A percentile compares a stretch with the other conserved stretches of the same genome.
Conservation (phyloP, 2,888 invertebrate genomes). For the Lochmaea crataegi region DNA sequence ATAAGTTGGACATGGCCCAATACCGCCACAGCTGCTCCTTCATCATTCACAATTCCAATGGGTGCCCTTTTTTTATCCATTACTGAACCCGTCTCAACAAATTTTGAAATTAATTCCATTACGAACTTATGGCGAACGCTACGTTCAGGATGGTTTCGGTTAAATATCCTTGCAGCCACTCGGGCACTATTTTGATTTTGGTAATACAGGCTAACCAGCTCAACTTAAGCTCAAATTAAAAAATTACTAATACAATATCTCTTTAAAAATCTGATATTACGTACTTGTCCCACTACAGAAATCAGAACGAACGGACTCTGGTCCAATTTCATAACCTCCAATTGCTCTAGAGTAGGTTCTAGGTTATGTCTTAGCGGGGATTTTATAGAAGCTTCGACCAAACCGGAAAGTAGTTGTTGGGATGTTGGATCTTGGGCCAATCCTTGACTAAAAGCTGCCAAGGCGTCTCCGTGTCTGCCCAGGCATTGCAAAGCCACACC, state of each 20-base stretch:
- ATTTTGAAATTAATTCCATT: too few relatives aligned
- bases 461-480: constrained; percentile 92
- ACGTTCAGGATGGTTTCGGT: too few relatives aligned
- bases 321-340: constrained; percentile 93
- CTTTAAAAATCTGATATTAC: neutral
- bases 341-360: constrained; percentile 91
- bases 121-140: too few relatives aligned
- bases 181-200: too few relatives aligned
- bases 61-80: too few relatives aligned
- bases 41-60: too few relatives aligned
- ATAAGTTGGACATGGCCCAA: too few relatives aligned
- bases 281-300: constrained; percentile 90
- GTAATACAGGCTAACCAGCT: too few relatives aligned
- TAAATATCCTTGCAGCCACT: too few relatives aligned
- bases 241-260: neutral
- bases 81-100: too few relatives aligned
- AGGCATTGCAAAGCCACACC: constrained; percentile 95
- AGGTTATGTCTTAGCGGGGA: constrained; percentile 88
- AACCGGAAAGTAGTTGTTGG: constrained; percentile 83
- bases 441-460: constrained; percentile 95
- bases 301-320: constrained; percentile 96
- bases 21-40: too few relatives aligned
- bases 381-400: constrained; percentile 93
- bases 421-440: constrained; percentile 90
- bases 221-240: too few relatives aligned